Percentiles rank a stretch among this genome's conserved stretches.
These are phyloP conservation scores for Cyprinodon diabolis DNA, from an alignment of 2,797 vertebrate species.

Conservation along the genomic window DNA sequence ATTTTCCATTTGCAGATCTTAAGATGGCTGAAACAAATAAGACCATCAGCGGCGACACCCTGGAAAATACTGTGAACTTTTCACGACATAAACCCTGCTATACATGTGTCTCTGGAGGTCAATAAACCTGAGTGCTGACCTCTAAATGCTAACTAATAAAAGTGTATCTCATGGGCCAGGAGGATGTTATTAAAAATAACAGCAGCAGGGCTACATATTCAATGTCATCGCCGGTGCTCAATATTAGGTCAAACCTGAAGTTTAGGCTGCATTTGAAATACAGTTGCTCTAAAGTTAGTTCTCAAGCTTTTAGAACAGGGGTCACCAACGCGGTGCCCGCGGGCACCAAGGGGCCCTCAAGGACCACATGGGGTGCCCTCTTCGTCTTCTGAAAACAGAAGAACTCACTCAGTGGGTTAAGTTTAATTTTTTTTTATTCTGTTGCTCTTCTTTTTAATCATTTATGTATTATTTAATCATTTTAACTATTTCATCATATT, in stretches of 20 bases:
- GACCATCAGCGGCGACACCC: conserved; percentile 30
- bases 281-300: not conserved
- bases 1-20: conserved; percentile 45
- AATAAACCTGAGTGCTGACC: conserved; percentile 63
- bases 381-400: no score
- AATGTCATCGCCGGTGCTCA: not conserved
- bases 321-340: no score
- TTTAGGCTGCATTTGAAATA: not conserved
- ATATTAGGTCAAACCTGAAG: not conserved
- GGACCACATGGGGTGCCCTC: no score
- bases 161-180: conserved; percentile 52
- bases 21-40: conserved; percentile 27
- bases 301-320: no score
- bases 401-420: no score
- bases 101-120: conserved; percentile 52
- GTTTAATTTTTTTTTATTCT: no score
- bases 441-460: no score
- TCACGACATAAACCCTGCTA: conserved; percentile 65
- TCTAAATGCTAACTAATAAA: conserved; percentile 60
- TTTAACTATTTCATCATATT: no score
- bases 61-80: conserved; percentile 23
- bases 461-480: no score
- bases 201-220: not conserved
- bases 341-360: no score
- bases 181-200: conserved; percentile 28